Evolutionary conservation across 2,888 invertebrate genomes (phyloP).

Genomic region (Heliothis peltigera): DNA sequence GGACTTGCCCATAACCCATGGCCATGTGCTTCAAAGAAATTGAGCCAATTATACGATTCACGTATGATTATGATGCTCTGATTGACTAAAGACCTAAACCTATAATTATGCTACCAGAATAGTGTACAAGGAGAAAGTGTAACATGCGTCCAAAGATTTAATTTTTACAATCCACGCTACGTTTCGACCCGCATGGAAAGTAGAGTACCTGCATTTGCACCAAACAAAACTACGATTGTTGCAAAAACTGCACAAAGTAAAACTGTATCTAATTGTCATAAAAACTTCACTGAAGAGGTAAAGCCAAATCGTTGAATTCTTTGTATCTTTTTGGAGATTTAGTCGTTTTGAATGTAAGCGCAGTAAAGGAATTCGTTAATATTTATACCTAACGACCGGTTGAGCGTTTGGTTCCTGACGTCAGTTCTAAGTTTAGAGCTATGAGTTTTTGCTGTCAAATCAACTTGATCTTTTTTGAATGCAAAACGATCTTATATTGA

Average conservation of each 20-base stretch:
- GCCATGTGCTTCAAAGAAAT: slow-evolving; percentile 22
- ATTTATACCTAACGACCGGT: slow-evolving; percentile 37
- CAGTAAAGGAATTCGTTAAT: slow-evolving; percentile 18
- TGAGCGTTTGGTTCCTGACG: slow-evolving; percentile 19
- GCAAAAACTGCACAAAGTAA: slow-evolving; percentile 51
- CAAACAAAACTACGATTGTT: slow-evolving; percentile 43
- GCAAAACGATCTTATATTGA: slow-evolving; percentile 4
- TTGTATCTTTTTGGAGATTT: slow-evolving; percentile 16
- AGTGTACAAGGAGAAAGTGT: slow-evolving; percentile 66
- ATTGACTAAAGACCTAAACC: slow-evolving; percentile 60
- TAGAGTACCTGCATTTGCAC: slow-evolving; percentile 61
- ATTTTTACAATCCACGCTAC: slow-evolving; percentile 68
- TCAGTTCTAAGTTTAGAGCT: slow-evolving; percentile 29
- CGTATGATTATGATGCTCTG: slow-evolving; percentile 55
- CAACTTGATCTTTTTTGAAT: neutral
- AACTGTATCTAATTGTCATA: slow-evolving; percentile 47
- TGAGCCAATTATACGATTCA: slow-evolving; percentile 40
- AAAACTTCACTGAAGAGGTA: slow-evolving; percentile 33
- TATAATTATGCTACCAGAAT: slow-evolving; percentile 66
- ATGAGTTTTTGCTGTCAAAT: slow-evolving; percentile 1
- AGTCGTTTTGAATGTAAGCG: slow-evolving; percentile 6
- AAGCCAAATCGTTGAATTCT: slow-evolving; percentile 17
- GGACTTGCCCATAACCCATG: slow-evolving; percentile 8
- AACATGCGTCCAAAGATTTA: slow-evolving; percentile 60
- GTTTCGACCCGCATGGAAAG: slow-evolving; percentile 69